A percentile compares a stretch with the other conserved stretches of the same genome.
Evolutionary conservation across 2,113 vertebrate genomes (phyloP).

Genomic region (Tenrec ecaudatus): DNA sequence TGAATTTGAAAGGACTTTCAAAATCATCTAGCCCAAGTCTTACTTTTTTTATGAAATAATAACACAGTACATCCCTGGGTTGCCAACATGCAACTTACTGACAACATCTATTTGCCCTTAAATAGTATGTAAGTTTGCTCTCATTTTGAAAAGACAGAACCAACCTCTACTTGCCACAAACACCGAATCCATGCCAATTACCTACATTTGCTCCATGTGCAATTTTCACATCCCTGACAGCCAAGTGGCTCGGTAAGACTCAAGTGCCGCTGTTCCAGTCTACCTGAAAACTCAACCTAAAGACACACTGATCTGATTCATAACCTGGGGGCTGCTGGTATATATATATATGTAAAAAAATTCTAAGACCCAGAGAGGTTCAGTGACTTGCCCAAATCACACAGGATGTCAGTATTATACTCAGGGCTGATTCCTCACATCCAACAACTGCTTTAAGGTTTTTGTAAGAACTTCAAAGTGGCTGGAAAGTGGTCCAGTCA

Average conservation of each 20-base stretch:
- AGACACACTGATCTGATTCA: too few relatives aligned
- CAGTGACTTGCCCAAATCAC: not conserved
- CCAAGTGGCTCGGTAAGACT: not conserved
- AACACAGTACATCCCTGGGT: too few relatives aligned
- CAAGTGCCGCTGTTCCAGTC: not conserved
- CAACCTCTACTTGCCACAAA: not conserved
- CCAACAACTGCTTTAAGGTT: not conserved
- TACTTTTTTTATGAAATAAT: not conserved
- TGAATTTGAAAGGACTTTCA: constrained; percentile 23
- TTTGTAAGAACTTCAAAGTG: not conserved
- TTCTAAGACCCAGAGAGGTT: not conserved
- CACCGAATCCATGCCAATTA: not conserved
- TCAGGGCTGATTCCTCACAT: not conserved
- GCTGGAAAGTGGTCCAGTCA: not conserved
- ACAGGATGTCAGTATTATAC: not conserved
- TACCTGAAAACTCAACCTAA: not conserved
- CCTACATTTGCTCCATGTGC: not conserved
- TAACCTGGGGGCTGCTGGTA: too few relatives aligned
- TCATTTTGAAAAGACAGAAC: too few relatives aligned
- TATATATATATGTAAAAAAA: too few relatives aligned
- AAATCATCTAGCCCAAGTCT: constrained; percentile 2
- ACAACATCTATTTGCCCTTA: too few relatives aligned
- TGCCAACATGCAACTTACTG: too few relatives aligned
- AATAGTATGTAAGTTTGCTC: too few relatives aligned
- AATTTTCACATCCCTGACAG: not conserved